phyloP scores from a whole-genome alignment of 2,888 invertebrate genomes.

The Microdon myrmicae region DNA sequence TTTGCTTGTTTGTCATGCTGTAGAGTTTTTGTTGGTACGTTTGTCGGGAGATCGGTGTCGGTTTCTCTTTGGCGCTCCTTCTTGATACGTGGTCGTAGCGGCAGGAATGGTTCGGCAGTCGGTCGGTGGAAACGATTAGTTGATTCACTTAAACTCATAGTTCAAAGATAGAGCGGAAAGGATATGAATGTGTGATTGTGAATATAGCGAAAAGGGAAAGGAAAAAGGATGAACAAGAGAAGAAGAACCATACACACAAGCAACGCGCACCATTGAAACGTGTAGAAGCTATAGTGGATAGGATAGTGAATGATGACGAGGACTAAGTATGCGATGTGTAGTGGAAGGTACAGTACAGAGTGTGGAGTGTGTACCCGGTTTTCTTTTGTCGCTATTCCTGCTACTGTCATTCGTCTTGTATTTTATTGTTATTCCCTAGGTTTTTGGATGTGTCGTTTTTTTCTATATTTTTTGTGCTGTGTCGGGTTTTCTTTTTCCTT shows the following conservation, averaged over 20 bases:
- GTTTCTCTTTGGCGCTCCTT: conserved; percentile 37
- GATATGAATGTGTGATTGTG: conserved; percentile 37
- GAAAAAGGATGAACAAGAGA: no score
- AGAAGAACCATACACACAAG: conserved; percentile 36
- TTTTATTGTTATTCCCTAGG: conserved; percentile 32
- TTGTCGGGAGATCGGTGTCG: conserved; percentile 15
- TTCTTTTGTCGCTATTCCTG: conserved; percentile 23
- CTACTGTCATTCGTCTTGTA: conserved; percentile 36
- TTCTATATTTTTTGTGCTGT: no score
- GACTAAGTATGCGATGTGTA: no score
- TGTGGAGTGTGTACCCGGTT: conserved; percentile 33
- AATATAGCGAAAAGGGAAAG: no score
- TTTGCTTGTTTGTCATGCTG: conserved; percentile 10
- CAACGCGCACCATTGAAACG: no score
- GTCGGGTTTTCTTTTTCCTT: conserved; percentile 9
- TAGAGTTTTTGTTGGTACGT: conserved; percentile 6
- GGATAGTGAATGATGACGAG: no score
- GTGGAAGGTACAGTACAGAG: conserved; percentile 8
- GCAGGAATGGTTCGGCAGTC: conserved; percentile 39
- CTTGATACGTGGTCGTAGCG: conserved; percentile 57
- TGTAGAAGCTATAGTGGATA: no score
- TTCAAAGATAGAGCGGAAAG: conserved; percentile 40
- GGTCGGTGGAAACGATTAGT: conserved; percentile 34
- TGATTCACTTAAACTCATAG: conserved; percentile 51
- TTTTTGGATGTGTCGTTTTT: conserved; percentile 10